phyloP scores from a whole-genome alignment of 64 coral and sea anemone species.

The Stylophora pistillata region DNA sequence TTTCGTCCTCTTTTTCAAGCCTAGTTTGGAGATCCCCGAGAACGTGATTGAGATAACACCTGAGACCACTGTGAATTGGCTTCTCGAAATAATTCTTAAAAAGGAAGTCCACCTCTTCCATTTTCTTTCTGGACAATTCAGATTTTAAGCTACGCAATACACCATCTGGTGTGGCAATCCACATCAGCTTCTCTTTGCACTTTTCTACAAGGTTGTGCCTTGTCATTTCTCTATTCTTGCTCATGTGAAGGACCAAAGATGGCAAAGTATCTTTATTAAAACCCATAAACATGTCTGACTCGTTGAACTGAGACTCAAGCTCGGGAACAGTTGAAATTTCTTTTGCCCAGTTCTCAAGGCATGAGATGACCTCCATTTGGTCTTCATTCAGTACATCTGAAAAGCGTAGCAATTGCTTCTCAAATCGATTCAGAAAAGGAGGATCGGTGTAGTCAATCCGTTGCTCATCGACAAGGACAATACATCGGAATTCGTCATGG shows the following conservation, averaged over 20 bases:
- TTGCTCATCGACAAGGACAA: constrained; percentile 88
- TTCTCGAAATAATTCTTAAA: constrained; percentile 64
- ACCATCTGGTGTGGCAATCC: constrained; percentile 80
- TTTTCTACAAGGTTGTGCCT: constrained; percentile 32
- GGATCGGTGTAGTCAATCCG: constrained; percentile 93
- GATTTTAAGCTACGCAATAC: constrained; percentile 76
- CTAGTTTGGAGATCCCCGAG: background rate
- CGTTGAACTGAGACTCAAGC: constrained; percentile 54
- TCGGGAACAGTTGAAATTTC: constrained; percentile 49
- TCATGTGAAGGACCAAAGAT: constrained; percentile 68
- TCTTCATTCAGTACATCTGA: constrained; percentile 75
- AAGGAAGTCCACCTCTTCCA: constrained; percentile 56
- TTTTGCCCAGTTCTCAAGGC: constrained; percentile 55
- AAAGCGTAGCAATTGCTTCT: constrained; percentile 91
- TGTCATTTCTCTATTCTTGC: background rate
- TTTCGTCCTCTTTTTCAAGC: background rate
- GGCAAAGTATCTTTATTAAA: constrained; percentile 84
- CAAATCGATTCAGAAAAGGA: constrained; percentile 97
- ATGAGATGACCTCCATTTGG: constrained; percentile 34
- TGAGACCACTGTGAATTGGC: constrained; percentile 78
- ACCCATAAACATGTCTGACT: constrained; percentile 84
- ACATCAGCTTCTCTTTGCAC: constrained; percentile 86
- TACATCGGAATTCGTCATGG: constrained; percentile 90
- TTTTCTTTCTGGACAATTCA: constrained; percentile 1
- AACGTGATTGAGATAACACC: constrained; percentile 32